Conservation (phyloP, 2,113 vertebrate genomes). For the Zapus hudsonius region DNA sequence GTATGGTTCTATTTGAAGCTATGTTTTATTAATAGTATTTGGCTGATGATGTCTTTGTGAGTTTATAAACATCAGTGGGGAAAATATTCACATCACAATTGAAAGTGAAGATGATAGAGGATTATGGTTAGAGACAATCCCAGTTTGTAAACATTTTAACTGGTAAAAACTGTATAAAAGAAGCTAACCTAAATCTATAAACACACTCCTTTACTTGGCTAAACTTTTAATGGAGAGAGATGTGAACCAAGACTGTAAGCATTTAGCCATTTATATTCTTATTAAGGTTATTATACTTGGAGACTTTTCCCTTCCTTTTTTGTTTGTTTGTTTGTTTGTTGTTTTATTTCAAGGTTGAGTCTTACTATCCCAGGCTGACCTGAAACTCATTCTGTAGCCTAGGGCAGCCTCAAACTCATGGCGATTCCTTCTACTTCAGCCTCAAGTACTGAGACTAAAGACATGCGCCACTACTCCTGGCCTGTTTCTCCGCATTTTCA, state of each 20-base stretch:
- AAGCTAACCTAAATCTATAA: constrained; percentile 1
- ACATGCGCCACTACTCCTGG: too few species aligned
- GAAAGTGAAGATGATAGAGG: constrained; percentile 26
- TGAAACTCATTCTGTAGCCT: too few species aligned
- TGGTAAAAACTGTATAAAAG: constrained; percentile 19
- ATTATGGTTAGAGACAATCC: constrained; percentile 25
- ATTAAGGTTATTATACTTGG: neutral
- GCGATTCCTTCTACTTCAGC: too few species aligned
- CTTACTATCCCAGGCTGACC: too few species aligned
- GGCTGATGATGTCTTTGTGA: constrained; percentile 17
- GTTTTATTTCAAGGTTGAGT: too few species aligned
- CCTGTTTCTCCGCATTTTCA: neutral
- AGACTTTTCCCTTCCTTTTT: neutral
- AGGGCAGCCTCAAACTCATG: too few species aligned
- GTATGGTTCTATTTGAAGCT: constrained; percentile 26
- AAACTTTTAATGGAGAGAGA: constrained; percentile 45
- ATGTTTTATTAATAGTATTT: constrained; percentile 35
- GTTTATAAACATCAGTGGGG: constrained; percentile 11
- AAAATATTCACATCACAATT: constrained; percentile 10
- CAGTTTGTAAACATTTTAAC: constrained; percentile 47
- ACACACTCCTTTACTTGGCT: constrained; percentile 23
- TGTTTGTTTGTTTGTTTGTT: too few species aligned
- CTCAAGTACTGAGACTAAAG: too few species aligned
- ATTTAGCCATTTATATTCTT: neutral
- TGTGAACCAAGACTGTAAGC: constrained; percentile 19